Evolutionary conservation across 2,888 invertebrate species (phyloP).

Genomic region (Microctonus hyperodae): DNA sequence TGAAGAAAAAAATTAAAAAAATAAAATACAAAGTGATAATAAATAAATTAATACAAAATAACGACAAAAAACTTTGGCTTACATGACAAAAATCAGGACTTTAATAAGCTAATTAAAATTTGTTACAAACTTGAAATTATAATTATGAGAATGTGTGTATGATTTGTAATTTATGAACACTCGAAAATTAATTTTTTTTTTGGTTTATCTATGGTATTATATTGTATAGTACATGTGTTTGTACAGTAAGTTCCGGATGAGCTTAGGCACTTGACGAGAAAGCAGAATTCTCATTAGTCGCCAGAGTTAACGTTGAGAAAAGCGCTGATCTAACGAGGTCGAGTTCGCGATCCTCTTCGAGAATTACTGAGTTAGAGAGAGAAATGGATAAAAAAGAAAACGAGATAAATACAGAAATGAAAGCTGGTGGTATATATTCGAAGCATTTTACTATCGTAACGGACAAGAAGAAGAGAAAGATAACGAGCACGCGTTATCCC

Average conservation of each 20-base stretch:
- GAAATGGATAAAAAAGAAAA: slow-evolving; percentile 11
- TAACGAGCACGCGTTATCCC: slow-evolving; percentile 24
- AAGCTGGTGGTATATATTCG: slow-evolving; percentile 35
- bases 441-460: slow-evolving; percentile 39
- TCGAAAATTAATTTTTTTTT: neutral
- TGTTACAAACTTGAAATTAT: neutral
- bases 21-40: neutral
- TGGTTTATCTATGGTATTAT: neutral
- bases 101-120: neutral
- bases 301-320: slow-evolving; percentile 39
- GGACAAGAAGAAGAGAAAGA: slow-evolving; percentile 31
- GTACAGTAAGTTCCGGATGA: slow-evolving; percentile 6
- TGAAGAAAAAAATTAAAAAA: slow-evolving; percentile 18
- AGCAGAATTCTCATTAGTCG: slow-evolving; percentile 43
- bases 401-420: slow-evolving; percentile 21
- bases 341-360: slow-evolving; percentile 33
- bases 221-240: slow-evolving; percentile 9
- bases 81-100: too few relatives aligned
- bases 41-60: neutral
- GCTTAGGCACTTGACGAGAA: slow-evolving; percentile 26
- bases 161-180: too few relatives aligned
- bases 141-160: neutral
- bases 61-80: too few relatives aligned
- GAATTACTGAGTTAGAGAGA: slow-evolving; percentile 20
- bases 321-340: slow-evolving; percentile 43